Percentiles rank a stretch among this genome's conserved stretches.
Evolutionary conservation across 2,113 vertebrate genomes (phyloP).

Genomic region (Actenoides hombroni): DNA sequence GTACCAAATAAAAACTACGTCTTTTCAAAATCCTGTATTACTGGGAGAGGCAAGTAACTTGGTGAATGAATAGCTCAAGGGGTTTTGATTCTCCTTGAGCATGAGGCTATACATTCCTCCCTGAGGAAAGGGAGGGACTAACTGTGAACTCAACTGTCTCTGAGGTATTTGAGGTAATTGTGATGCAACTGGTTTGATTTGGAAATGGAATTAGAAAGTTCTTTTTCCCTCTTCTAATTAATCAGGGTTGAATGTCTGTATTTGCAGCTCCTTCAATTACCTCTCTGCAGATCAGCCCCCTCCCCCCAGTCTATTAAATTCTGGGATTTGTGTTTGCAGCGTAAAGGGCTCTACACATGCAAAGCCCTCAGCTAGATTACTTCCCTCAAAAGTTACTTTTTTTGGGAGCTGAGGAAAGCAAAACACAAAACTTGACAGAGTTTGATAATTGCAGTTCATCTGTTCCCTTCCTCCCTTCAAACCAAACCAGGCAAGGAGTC

Average conservation of each 20-base stretch:
- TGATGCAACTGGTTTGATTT: conserved; percentile 30
- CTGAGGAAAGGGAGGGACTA: background rate
- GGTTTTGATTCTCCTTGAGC: background rate
- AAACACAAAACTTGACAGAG: background rate
- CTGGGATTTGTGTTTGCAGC: background rate
- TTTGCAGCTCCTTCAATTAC: conserved; percentile 34
- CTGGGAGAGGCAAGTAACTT: background rate
- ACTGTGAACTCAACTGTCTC: background rate
- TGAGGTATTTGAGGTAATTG: conserved; percentile 36
- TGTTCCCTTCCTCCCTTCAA: background rate
- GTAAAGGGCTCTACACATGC: background rate
- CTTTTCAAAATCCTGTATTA: background rate
- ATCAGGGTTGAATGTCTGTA: conserved; percentile 30
- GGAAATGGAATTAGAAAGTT: conserved; percentile 40
- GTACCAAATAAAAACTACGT: background rate
- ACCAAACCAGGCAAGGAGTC: background rate
- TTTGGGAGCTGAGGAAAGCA: background rate
- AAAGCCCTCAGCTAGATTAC: conserved; percentile 20
- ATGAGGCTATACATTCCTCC: background rate
- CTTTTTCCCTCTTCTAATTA: conserved; percentile 33
- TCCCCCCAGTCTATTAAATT: conserved; percentile 24
- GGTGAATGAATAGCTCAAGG: background rate
- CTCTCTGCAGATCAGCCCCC: background rate
- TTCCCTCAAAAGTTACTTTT: conserved; percentile 3
- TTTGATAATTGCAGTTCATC: background rate